Percentiles rank a stretch among this genome's conserved stretches.
phyloP scores from a whole-genome alignment of 2,113 vertebrate species.

The Emydocephalus ijimae region DNA sequence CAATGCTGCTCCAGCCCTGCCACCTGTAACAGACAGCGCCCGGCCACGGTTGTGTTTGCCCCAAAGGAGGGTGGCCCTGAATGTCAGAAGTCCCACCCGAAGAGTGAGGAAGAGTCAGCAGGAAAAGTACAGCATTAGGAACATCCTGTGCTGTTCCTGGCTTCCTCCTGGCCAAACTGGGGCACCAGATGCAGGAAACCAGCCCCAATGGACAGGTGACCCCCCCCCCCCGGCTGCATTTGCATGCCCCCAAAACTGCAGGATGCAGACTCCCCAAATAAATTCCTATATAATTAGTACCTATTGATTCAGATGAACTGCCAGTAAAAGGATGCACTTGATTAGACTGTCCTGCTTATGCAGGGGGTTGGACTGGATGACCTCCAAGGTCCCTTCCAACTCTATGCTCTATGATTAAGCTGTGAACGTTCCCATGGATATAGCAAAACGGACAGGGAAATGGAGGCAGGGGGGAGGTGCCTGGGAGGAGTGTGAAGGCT shows the following conservation, averaged over 20 bases:
- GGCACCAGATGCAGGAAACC: not conserved
- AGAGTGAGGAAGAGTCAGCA: not conserved
- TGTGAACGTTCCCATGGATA: not conserved
- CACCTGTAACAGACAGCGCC: not conserved
- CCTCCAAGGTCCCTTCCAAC: not conserved
- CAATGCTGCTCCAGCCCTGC: not conserved
- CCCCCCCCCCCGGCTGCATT: not conserved
- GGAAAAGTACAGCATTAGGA: not conserved
- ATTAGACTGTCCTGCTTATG: not conserved
- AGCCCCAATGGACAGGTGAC: not conserved
- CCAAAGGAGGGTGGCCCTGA: not conserved
- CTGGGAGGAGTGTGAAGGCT: not conserved
- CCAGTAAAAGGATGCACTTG: not conserved
- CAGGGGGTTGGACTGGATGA: not conserved
- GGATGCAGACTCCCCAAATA: not conserved
- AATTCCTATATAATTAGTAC: not conserved
- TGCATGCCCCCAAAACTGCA: not conserved
- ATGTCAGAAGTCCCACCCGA: not conserved
- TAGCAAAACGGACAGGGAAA: not conserved
- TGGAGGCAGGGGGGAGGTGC: not conserved
- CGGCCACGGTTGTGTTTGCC: not conserved
- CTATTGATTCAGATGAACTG: not conserved
- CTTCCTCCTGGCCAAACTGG: not conserved
- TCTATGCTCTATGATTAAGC: not conserved
- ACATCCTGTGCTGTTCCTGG: not conserved